Evolutionary conservation across 2,797 vertebrate species (phyloP).

Genomic region (Dallia pectoralis): DNA sequence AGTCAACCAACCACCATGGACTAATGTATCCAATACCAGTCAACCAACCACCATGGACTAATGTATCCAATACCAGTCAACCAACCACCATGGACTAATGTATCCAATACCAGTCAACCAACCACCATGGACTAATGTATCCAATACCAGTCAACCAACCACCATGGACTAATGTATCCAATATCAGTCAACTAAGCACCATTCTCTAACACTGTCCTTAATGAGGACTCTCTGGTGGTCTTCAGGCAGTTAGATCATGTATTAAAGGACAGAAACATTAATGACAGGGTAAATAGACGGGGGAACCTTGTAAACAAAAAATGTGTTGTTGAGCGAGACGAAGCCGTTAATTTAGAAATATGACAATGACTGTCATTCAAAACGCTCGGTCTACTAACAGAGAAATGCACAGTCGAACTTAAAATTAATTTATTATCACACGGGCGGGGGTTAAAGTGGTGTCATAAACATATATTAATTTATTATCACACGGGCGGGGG

Average conservation of each 20-base stretch:
- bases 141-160: neutral
- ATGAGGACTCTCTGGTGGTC: conserved; percentile 1
- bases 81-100: conserved; percentile 25
- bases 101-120: neutral
- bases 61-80: conserved; percentile 11
- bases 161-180: neutral
- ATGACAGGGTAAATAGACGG: too few relatives aligned
- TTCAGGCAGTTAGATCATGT: too few relatives aligned
- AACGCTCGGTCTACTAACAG: too few relatives aligned
- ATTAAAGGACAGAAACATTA: neutral
- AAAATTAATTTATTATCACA: too few relatives aligned
- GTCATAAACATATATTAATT: too few relatives aligned
- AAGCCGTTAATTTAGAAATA: too few relatives aligned
- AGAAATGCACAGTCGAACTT: too few relatives aligned
- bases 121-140: neutral
- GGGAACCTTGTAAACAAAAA: too few relatives aligned
- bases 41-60: conserved; percentile 15
- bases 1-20: neutral
- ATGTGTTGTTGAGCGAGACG: too few relatives aligned
- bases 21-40: conserved; percentile 32
- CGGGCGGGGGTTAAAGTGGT: too few relatives aligned
- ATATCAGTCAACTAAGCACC: neutral
- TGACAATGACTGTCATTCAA: too few relatives aligned
- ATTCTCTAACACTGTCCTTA: conserved; percentile 44
- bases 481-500: too few relatives aligned